Evolutionary conservation across 2,888 invertebrate species (phyloP).

Genomic region (Luperina testacea): DNA sequence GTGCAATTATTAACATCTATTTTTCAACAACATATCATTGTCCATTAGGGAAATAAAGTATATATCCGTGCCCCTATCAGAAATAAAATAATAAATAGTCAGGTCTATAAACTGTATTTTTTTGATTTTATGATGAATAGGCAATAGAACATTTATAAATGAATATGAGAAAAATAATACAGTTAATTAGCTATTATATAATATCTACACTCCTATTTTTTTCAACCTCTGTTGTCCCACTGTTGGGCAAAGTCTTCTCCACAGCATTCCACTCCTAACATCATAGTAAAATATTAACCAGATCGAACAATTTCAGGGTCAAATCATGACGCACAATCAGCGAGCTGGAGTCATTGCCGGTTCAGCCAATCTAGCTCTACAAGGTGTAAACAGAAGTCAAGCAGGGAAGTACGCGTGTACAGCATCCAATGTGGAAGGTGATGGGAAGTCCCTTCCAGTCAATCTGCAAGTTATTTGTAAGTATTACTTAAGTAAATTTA

Average conservation of each 20-base stretch:
- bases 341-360: constrained; percentile 96
- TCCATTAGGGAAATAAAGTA: background rate
- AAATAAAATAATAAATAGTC: background rate
- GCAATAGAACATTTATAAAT: background rate
- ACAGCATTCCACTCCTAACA: background rate
- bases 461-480: constrained; percentile 97
- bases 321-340: constrained; percentile 95
- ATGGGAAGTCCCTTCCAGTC: constrained; percentile 95
- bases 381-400: constrained; percentile 94
- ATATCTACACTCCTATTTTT: background rate
- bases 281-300: background rate
- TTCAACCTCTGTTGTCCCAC: background rate
- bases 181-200: background rate
- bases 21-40: background rate
- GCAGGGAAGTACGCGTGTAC: constrained; percentile 97
- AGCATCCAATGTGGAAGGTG: constrained; percentile 97
- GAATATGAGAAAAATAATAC: background rate
- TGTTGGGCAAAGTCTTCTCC: background rate
- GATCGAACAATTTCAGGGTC: constrained; percentile 90
- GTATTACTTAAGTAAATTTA: constrained; percentile 78
- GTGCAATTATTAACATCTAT: background rate
- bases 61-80: background rate
- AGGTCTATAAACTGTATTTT: no score
- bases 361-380: constrained; percentile 94
- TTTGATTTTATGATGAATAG: background rate